phyloP scores from a whole-genome alignment of 1,140 invertebrate genomes.

The Reticulitermes speratus region DNA sequence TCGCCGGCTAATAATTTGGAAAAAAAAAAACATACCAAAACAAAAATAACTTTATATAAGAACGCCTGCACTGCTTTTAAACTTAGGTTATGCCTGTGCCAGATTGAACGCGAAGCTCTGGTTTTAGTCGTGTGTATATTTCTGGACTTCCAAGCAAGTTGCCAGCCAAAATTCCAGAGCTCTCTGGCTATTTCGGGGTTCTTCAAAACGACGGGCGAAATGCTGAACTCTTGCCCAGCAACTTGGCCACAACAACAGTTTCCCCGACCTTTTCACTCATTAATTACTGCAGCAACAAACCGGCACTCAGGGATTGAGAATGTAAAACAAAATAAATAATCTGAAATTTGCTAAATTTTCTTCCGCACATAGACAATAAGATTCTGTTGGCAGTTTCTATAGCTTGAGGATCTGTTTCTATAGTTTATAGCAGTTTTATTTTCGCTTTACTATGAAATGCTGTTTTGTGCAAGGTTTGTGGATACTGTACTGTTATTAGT shows the following conservation, averaged over 20 bases:
- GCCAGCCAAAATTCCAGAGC: slow-evolving; percentile 13
- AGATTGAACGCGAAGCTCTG: background rate
- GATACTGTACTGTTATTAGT: no score
- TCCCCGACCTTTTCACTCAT: background rate
- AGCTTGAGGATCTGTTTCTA: no score
- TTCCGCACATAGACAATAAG: no score
- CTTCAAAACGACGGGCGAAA: background rate
- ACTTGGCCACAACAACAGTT: background rate
- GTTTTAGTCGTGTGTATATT: background rate
- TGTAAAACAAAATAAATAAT: background rate
- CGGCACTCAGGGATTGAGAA: background rate
- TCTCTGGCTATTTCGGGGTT: background rate
- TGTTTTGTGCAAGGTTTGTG: no score
- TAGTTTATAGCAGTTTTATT: no score
- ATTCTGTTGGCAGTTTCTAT: no score
- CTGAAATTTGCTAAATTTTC: no score
- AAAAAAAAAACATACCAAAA: background rate
- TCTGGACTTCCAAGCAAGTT: background rate
- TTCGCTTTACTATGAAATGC: no score
- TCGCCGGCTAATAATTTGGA: background rate
- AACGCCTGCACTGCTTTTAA: background rate
- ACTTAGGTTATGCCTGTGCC: background rate
- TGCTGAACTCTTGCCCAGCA: background rate
- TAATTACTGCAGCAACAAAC: background rate
- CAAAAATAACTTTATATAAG: background rate